phyloP scores from a whole-genome alignment of 2,888 invertebrate genomes.

The Electrophaes corylata region DNA sequence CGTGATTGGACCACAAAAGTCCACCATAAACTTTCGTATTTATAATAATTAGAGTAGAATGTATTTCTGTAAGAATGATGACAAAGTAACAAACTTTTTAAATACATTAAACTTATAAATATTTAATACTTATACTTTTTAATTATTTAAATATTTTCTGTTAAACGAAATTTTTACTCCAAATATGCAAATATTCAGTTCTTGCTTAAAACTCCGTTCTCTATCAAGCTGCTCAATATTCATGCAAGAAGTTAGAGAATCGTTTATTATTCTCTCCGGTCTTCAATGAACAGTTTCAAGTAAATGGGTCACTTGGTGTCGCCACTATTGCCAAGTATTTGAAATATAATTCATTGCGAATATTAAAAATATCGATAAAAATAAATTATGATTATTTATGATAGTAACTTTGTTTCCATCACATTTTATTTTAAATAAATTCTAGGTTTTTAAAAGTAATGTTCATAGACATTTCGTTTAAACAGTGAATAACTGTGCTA shows the following conservation, averaged over 20 bases:
- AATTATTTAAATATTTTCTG: not conserved
- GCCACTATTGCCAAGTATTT: not conserved
- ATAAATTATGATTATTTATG: not conserved
- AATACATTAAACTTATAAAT: too few relatives aligned
- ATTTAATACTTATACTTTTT: too few relatives aligned
- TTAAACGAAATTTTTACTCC: not conserved
- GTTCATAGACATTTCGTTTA: too few relatives aligned
- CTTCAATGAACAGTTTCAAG: slow-evolving; percentile 43
- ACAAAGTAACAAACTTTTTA: too few relatives aligned
- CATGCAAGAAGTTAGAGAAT: slow-evolving; percentile 48
- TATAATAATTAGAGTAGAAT: too few relatives aligned
- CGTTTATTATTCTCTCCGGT: slow-evolving; percentile 48
- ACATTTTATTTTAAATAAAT: too few relatives aligned
- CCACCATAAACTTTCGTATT: too few relatives aligned
- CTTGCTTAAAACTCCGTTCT: slow-evolving; percentile 27
- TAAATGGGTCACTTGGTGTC: slow-evolving; percentile 27
- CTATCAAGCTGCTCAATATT: slow-evolving; percentile 49
- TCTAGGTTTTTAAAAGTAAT: too few relatives aligned
- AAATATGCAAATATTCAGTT: slow-evolving; percentile 27
- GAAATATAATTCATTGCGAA: not conserved
- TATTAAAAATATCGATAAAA: not conserved
- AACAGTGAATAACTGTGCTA: too few relatives aligned
- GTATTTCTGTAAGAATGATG: too few relatives aligned
- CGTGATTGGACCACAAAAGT: too few relatives aligned
- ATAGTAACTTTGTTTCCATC: too few relatives aligned